A percentile compares a stretch with the other conserved stretches of the same genome.
Conservation (phyloP, 2,113 vertebrate species). For the Progne subis region DNA sequence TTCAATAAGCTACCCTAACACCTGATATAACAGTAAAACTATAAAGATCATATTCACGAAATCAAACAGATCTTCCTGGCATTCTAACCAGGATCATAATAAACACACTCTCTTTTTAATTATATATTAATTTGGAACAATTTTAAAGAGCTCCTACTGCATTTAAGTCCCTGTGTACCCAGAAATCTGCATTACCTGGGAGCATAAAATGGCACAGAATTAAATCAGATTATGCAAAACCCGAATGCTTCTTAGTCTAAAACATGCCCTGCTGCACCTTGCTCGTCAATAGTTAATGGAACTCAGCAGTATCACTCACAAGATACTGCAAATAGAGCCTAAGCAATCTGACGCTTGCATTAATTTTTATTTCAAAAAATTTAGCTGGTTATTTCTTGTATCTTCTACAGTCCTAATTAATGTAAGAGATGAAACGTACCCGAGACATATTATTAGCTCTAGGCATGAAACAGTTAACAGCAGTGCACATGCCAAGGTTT, state of each 20-base stretch:
- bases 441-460: neutral
- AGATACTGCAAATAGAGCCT: neutral
- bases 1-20: neutral
- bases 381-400: neutral
- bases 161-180: neutral
- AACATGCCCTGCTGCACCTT: neutral
- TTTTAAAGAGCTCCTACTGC: neutral
- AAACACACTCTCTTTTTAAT: neutral
- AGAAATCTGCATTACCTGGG: neutral
- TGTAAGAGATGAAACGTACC: neutral
- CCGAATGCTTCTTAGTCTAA: neutral
- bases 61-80: neutral
- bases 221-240: neutral
- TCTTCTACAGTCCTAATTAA: neutral
- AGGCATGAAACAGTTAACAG: constrained; percentile 73
- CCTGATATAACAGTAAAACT: neutral
- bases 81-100: neutral
- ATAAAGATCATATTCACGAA: neutral
- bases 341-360: neutral
- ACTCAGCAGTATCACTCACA: neutral
- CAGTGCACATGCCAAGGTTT: constrained; percentile 63
- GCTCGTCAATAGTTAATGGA: neutral
- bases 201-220: neutral
- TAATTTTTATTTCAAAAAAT: neutral
- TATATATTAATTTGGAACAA: neutral